Evolutionary conservation across 2,888 invertebrate species (phyloP).

Genomic region (Vannuccia rotundouncinata): DNA sequence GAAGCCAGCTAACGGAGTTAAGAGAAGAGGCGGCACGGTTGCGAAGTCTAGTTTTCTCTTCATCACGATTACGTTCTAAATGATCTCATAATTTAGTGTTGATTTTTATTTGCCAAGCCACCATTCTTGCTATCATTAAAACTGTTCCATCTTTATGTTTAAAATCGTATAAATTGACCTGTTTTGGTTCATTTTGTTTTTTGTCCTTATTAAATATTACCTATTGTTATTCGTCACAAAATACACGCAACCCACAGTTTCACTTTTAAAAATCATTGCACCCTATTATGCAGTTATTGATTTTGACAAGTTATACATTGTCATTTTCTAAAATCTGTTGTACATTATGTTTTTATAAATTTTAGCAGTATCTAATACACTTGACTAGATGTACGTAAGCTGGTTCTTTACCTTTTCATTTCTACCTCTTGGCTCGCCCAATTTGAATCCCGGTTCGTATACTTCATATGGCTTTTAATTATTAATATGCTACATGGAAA

Average conservation of each 20-base stretch:
- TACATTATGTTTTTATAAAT: background rate
- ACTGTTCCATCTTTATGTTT: background rate
- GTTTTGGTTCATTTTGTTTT: background rate
- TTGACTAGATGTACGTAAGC: background rate
- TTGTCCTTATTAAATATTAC: background rate
- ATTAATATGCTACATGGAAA: background rate
- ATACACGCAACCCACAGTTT: background rate
- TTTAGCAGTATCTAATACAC: background rate
- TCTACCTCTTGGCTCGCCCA: too few species aligned
- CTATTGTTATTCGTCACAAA: background rate
- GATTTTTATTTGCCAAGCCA: background rate
- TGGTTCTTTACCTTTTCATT: background rate
- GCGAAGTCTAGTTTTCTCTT: conserved; percentile 54
- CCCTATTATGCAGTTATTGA: background rate
- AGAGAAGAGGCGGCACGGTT: conserved; percentile 63
- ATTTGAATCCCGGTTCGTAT: background rate
- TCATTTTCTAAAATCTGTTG: background rate
- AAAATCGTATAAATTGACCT: background rate
- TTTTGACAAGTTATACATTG: background rate
- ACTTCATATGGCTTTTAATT: background rate
- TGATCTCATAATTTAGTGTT: background rate
- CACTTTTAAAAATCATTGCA: background rate
- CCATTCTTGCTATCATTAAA: background rate
- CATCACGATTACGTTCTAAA: background rate
- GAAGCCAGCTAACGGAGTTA: conserved; percentile 17